Conservation (phyloP, 2,797 vertebrate species). For the Tachyglossus aculeatus region DNA sequence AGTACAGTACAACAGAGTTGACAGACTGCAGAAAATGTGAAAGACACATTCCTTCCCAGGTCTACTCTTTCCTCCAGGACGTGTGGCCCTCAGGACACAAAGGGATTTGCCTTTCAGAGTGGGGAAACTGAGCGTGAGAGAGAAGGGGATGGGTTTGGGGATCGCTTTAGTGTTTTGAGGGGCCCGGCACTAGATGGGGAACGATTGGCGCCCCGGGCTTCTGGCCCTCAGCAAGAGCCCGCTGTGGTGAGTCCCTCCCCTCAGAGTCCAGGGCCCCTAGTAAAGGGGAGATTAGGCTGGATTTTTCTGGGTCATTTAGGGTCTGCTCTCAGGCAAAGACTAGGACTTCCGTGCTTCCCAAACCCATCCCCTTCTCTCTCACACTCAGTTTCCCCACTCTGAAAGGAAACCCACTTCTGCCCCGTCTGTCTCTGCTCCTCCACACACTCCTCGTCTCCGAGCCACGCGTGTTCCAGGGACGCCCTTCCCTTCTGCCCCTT, state of each 20-base stretch:
- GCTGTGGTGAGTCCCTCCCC: fast-evolving
- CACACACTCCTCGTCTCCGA: neutral
- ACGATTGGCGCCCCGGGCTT: fast-evolving
- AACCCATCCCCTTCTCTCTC: neutral
- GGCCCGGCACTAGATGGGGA: neutral
- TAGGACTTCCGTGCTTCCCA: neutral
- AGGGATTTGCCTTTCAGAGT: neutral
- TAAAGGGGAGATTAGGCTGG: neutral
- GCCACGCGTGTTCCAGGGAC: neutral
- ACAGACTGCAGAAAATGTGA: too few relatives aligned
- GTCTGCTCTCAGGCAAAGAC: too few relatives aligned
- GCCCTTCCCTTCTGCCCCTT: neutral
- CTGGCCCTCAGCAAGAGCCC: fast-evolving
- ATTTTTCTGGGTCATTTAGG: neutral
- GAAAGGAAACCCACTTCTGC: neutral
- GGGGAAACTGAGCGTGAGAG: neutral
- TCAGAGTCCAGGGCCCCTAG: fast-evolving
- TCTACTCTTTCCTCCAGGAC: neutral
- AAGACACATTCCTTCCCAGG: too few relatives aligned
- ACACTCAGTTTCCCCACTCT: neutral
- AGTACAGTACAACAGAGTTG: too few relatives aligned
- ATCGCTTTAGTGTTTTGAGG: neutral
- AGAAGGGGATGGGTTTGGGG: neutral
- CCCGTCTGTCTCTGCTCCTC: neutral
- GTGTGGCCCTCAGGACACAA: too few relatives aligned